phyloP scores from a whole-genome alignment of 1,140 invertebrate genomes.

The Eriocheir sinensis region DNA sequence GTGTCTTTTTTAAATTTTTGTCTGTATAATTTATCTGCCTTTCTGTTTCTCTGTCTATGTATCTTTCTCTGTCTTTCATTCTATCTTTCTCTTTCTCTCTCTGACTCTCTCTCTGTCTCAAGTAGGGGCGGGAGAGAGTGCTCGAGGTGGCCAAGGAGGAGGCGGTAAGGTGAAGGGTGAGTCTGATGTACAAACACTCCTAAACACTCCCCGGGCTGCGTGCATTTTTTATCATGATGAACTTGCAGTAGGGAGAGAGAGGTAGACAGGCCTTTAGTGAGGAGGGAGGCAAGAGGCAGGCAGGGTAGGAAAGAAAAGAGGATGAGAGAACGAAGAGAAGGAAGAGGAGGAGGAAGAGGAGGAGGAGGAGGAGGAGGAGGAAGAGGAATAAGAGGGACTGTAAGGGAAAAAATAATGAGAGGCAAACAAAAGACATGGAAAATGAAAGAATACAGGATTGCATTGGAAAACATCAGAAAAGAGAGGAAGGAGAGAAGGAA shows the following conservation, averaged over 20 bases:
- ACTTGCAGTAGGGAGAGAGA: neutral
- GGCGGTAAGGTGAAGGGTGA: neutral
- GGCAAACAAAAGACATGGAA: neutral
- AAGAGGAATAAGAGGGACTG: neutral
- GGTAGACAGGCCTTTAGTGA: neutral
- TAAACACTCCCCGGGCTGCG: neutral
- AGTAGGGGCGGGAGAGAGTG: too few relatives aligned
- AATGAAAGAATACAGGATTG: neutral
- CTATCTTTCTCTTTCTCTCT: neutral
- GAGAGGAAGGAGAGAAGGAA: too few relatives aligned
- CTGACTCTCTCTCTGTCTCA: too few relatives aligned
- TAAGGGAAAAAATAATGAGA: neutral
- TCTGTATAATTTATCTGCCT: too few relatives aligned
- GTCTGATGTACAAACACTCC: constrained; percentile 12
- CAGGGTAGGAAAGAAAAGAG: too few relatives aligned
- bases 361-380: neutral
- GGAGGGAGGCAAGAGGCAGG: neutral
- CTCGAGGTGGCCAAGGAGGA: neutral
- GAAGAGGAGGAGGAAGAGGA: neutral
- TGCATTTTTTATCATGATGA: neutral
- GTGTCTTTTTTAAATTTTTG: too few relatives aligned
- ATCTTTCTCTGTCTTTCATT: neutral
- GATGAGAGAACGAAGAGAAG: neutral
- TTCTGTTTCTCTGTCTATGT: neutral
- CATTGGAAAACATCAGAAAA: neutral